Percentiles rank a stretch among this genome's conserved stretches.
These are phyloP conservation scores for Conistra vaccinii DNA, from an alignment of 2,888 invertebrate species.

Conservation along the genomic window DNA sequence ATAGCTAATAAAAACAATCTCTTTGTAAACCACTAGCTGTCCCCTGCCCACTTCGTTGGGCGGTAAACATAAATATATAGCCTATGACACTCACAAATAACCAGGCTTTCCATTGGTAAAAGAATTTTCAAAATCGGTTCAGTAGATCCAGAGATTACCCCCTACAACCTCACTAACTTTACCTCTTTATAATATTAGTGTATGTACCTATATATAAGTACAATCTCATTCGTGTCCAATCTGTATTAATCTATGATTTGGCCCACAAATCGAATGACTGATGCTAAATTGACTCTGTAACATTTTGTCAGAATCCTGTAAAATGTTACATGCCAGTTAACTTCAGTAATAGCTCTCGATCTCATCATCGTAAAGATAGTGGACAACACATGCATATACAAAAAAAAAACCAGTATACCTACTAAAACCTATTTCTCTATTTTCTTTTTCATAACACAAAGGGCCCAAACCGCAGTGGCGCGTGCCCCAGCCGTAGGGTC, in stretches of 20 bases:
- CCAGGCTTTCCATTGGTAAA: too few relatives aligned
- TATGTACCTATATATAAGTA: too few relatives aligned
- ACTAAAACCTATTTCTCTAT: slow-evolving; percentile 19
- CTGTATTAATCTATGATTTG: too few relatives aligned
- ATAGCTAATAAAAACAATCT: background rate
- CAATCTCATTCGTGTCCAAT: too few relatives aligned
- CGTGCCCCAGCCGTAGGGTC: slow-evolving; percentile 76
- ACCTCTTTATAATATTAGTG: too few relatives aligned
- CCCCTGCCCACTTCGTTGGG: too few relatives aligned
- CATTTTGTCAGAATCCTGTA: background rate
- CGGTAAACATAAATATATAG: too few relatives aligned
- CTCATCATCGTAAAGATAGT: background rate
- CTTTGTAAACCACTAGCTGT: too few relatives aligned
- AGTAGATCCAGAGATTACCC: too few relatives aligned
- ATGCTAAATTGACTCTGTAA: background rate
- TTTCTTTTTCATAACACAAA: slow-evolving; percentile 52
- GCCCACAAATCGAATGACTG: background rate
- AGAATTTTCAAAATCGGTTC: too few relatives aligned
- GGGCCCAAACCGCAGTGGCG: slow-evolving; percentile 67
- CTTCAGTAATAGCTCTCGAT: background rate
- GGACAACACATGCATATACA: background rate
- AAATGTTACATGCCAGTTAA: background rate
- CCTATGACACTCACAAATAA: too few relatives aligned
- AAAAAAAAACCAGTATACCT: background rate
- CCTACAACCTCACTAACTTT: too few relatives aligned